Evolutionary conservation across 2,888 invertebrate genomes (phyloP).

Genomic region (Ashinkailepas kermadecensis): DNA sequence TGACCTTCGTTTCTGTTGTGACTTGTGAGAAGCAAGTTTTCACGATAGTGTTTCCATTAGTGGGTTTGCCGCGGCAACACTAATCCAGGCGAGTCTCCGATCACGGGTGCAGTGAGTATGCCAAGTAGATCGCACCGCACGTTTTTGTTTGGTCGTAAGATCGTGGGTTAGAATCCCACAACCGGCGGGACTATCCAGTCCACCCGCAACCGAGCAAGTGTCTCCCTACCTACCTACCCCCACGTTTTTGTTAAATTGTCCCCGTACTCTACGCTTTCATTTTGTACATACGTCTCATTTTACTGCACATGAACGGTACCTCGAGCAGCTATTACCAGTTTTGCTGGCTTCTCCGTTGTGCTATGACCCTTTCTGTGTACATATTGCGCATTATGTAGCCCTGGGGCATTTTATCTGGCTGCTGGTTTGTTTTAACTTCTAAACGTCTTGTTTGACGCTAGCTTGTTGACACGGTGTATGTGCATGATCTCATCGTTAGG

Average conservation of each 20-base stretch:
- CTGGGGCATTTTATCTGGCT: background rate
- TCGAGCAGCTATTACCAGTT: background rate
- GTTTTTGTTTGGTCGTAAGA: background rate
- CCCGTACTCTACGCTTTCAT: background rate
- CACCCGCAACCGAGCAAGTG: no score
- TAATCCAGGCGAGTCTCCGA: background rate
- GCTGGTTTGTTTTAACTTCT: background rate
- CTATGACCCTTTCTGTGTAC: background rate
- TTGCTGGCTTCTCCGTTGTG: background rate
- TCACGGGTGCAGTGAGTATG: background rate
- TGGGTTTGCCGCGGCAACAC: background rate
- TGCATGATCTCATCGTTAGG: conserved; percentile 11
- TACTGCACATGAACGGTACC: background rate
- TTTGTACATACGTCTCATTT: background rate
- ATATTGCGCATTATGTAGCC: background rate
- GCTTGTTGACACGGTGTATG: background rate
- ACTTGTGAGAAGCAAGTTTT: no score
- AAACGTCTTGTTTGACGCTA: background rate
- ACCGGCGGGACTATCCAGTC: no score
- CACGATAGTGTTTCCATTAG: no score
- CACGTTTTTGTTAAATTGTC: no score
- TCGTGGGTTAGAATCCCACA: no score
- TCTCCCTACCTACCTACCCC: no score
- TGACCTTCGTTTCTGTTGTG: no score
- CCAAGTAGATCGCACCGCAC: no score